Base-by-base conservation (phyloP, 2,797 vertebrate species). In the Cichlasoma orientale region DNA sequence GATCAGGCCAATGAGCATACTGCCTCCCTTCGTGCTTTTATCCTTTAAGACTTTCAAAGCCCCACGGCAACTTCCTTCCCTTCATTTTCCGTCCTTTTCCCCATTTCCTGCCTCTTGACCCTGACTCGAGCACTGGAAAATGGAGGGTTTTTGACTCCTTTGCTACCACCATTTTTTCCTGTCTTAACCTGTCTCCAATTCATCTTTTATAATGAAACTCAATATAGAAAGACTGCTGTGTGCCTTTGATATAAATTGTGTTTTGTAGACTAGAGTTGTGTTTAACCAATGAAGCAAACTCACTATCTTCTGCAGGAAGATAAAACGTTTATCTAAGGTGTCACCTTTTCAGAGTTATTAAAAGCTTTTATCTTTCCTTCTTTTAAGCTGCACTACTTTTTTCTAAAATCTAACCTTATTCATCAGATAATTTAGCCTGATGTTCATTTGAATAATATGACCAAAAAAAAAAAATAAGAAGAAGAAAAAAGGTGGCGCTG, bases 91-190 rank as follows among this genome's bases (percentile, higher is more conserved):
- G 70, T 70, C 56, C 47, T 86, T 82, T 87, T 73, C 74, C 77
- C 77, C 44, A 82, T 87, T 87, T 84, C 84, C 81, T 88, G 79
- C 69, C 83, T 87, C 81, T 87, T 87, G 79, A 83, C 85, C 84
- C 82, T 41, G 70, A 90, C 78, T 82, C 79, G 74, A 77, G 72
- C 38, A 75, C 56, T 44, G 63, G 38, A 80, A 83, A 83, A 87
- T 63, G 74, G 33, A 66, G 16, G 66, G 21, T 54, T 74, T 79
- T 71, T 72, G 36, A 88, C 79, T 88, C 71, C 21, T 81, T 29
- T 85, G 80, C 71, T 75, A 75, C 29, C 21, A 25, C 50, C 9
- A 29, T 61, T 63, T 80, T 18, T 72, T 47, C 57, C 58, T 27
- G 75, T 63, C 72, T 73, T 1, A 19, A 78, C 23, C 69, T 57